Evolutionary conservation across 2,888 invertebrate species (phyloP).

Genomic region (Andricus curvator): DNA sequence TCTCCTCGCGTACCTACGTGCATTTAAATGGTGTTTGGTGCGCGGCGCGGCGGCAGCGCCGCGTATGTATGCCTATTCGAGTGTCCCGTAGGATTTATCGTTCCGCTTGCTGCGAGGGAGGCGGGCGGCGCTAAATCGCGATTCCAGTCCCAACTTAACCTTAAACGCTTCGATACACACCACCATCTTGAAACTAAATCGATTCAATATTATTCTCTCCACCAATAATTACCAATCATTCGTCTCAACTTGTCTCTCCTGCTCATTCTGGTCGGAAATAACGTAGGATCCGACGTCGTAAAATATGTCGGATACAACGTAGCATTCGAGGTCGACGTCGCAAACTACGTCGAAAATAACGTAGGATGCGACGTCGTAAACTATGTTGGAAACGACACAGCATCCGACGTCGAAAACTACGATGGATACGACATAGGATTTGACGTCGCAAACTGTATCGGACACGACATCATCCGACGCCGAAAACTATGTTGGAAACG

Average conservation of each 20-base stretch:
- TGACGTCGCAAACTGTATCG: no score
- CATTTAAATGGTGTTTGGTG: conserved; percentile 52
- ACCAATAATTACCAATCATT: conserved; percentile 5
- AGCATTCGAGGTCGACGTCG: no score
- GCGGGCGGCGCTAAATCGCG: conserved; percentile 43
- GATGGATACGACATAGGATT: no score
- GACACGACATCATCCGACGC: no score
- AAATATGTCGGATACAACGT: no score
- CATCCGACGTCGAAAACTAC: no score
- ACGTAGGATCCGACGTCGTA: no score
- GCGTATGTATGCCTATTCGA: conserved; percentile 39
- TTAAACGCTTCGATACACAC: conserved; percentile 16
- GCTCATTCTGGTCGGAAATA: background rate
- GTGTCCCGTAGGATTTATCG: conserved; percentile 45
- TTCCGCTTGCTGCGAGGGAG: conserved; percentile 39
- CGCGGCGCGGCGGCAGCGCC: conserved; percentile 41
- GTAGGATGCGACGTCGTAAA: no score
- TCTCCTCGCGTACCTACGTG: conserved; percentile 20
- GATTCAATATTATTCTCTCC: background rate
- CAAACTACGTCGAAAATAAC: no score
- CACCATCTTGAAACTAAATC: background rate
- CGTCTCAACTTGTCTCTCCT: background rate
- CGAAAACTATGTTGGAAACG: no score
- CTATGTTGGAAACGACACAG: no score
- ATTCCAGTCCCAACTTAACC: conserved; percentile 19